Evolutionary conservation across 2,888 invertebrate genomes (phyloP), one percentile per base, ranked within the genome.

Genomic region (Chaetoderma sp.): DNA sequence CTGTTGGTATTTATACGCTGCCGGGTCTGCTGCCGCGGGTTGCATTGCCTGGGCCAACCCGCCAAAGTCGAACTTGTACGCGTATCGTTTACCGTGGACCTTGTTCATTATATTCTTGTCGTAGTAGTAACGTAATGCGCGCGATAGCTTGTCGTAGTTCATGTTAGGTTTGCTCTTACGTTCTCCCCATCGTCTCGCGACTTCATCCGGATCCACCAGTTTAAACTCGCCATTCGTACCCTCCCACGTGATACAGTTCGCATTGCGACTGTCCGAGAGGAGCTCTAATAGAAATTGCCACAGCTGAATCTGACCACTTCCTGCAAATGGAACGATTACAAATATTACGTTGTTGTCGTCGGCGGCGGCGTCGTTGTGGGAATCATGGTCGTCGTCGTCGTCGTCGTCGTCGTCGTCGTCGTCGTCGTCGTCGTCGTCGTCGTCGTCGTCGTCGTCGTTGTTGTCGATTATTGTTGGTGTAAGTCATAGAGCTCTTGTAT

Each of bases 91-190:
- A 61, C 97, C 97, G 86, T 96, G 97, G 8, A 98, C 96, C 90
- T 98, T 98, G 72, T 93, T 95, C 96, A 98, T 97, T 76, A 98
- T 98, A 85, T 96, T 97, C 88, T 97, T 97, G 89, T 97, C 97
- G 88, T 97, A 97, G 88, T 97, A 97, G 87, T 97, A 97, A 92
- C 94, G 91, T 73, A 95, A 91, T 60, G 96, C 96, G 71, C 96
- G 90, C 77, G 95, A 95, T 79, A 97, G 91, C 88, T 97, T 97
- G 90, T 97, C 96, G 89, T 97, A 97, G 89, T 97, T 97, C 96
- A 97, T 97, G 88, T 96, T 95, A 76, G 96, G 96, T 86, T 96
- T 96, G 86, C 94, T 94, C 88, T 97, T 96, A 80, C 96, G 91
- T 81, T 95, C 94, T 78, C 96, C 96, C 96, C 96, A 97, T 81